Evolutionary conservation across 2,113 vertebrate genomes (phyloP), one percentile per base, ranked within the genome.

Genomic region (Lamprologus lemairii): DNA sequence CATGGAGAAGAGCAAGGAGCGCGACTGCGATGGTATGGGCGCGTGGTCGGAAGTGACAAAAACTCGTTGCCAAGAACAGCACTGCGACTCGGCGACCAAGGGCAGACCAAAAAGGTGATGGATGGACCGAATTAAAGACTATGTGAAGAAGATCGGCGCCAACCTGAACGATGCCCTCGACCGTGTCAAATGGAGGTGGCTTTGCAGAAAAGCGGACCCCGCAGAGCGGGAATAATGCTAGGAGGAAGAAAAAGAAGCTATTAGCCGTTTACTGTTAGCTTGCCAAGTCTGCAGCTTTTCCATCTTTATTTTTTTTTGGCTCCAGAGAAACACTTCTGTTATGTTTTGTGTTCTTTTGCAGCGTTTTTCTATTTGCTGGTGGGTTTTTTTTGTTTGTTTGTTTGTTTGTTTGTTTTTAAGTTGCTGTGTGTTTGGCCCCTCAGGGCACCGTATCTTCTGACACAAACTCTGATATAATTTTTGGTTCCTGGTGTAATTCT

Each of bases 341-440:
- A 6, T 58, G 26, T 31, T 31, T 58, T 58, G 57, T 58, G 26
- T 60, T 6, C 3, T 60, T 31, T 9, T 58, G 26, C 26, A 31
- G 57, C 1, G 1, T 31, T 17, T 58, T 58, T 58, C 3, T 58
- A 9, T 58, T 28, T 58, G 23, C 13, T 58, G 13, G 47, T 49
- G 19, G 1, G 0, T 1, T 21, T 11, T 54, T 23, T 1, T 21
- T 11, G 21, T 23, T 21, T 1, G 0, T n/a, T 51, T 5, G 0
- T 3, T 5, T 14, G 4, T 7, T 21, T 2, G 7, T 21, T 23
- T 45, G 42, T 14, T 57, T 28, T 57, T 28, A 16, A 58, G 55
- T 58, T 28, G 26, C 5, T 28, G 26, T 58, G 26, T 9, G 26
- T 58, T 58, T 28, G 55, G 55, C 55, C 5, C 26, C 55, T 58